These are phyloP conservation scores for Papilio protenor DNA, from an alignment of 2,888 invertebrate species.

Conservation along the genomic window DNA sequence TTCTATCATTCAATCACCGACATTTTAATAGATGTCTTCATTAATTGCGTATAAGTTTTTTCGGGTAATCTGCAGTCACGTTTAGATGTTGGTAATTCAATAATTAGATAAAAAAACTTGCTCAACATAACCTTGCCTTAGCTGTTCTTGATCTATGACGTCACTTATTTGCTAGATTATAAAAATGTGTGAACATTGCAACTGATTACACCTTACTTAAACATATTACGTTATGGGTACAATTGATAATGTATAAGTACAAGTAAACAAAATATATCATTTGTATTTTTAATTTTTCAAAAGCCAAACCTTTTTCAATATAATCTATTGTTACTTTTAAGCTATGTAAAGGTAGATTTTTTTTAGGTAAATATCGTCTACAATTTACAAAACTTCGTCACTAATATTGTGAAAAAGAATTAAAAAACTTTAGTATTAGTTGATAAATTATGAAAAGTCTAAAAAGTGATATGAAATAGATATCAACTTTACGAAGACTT, in stretches of 20 bases:
- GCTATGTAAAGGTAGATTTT: not conserved
- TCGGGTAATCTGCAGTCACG: constrained; percentile 41
- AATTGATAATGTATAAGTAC: not conserved
- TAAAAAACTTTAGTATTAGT: no score
- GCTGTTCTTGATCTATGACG: constrained; percentile 49
- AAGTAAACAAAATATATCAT: not conserved
- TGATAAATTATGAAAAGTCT: not conserved
- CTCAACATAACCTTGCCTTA: constrained; percentile 39
- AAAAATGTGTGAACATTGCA: constrained; percentile 36
- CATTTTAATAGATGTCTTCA: constrained; percentile 11
- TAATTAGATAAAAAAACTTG: constrained; percentile 41
- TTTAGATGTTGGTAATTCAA: constrained; percentile 40
- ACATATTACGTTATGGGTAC: constrained; percentile 46
- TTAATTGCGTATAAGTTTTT: constrained; percentile 31
- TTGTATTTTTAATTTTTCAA: not conserved
- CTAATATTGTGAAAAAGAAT: not conserved
- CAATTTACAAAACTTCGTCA: not conserved
- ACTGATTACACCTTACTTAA: constrained; percentile 26
- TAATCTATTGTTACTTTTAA: not conserved
- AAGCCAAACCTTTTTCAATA: not conserved
- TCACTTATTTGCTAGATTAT: constrained; percentile 44
- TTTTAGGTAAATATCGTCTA: not conserved
- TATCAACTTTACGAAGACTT: not conserved
- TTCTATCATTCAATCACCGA: constrained; percentile 3
- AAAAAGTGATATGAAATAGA: not conserved